phyloP scores from a whole-genome alignment of 2,113 vertebrate genomes.

The Paradoxurus hermaphroditus region DNA sequence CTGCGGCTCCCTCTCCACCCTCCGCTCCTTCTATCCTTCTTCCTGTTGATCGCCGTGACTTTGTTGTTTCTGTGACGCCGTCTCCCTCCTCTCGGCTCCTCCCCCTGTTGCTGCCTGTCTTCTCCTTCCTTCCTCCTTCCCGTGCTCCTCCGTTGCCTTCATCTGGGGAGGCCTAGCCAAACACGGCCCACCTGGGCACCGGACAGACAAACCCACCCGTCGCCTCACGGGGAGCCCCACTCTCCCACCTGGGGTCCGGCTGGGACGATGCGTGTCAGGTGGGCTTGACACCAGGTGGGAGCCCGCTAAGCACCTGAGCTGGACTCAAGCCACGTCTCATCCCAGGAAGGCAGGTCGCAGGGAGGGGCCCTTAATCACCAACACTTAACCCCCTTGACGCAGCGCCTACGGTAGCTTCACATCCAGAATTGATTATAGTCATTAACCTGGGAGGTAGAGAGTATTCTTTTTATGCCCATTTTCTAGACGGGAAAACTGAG shows the following conservation, averaged over 20 bases:
- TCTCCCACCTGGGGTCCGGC: neutral
- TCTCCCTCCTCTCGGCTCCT: neutral
- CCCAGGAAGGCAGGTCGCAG: neutral
- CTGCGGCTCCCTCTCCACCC: neutral
- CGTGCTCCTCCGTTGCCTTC: neutral
- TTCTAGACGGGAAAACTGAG: neutral
- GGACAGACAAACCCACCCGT: neutral
- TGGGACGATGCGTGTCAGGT: neutral
- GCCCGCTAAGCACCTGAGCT: neutral
- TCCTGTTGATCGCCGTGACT: neutral
- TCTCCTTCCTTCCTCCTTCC: neutral
- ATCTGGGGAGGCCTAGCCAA: neutral
- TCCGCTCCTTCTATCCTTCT: no score
- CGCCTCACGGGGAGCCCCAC: rapidly evolving
- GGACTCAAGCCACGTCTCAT: neutral
- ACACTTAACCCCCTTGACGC: neutral
- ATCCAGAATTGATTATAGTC: neutral
- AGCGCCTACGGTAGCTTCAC: neutral
- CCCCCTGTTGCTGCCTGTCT: neutral
- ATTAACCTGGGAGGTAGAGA: neutral
- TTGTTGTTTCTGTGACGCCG: neutral
- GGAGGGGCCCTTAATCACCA: neutral
- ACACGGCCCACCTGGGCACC: rapidly evolving
- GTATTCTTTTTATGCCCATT: neutral
- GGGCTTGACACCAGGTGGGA: neutral